A percentile compares a stretch with the other conserved stretches of the same genome.
Evolutionary conservation across 2,888 invertebrate genomes (phyloP).

Genomic region (Ischnus inquisitorius): DNA sequence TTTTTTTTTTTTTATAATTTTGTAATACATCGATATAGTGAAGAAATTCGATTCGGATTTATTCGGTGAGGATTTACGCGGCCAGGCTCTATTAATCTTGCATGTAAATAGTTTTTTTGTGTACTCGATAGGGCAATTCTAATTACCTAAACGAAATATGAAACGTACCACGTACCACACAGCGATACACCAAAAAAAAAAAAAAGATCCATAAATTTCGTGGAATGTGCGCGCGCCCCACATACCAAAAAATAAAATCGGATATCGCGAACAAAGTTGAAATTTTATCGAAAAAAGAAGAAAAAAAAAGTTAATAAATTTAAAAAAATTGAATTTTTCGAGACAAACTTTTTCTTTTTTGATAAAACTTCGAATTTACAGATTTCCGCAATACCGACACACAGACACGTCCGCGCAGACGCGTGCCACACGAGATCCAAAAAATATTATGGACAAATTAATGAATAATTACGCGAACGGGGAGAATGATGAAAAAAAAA

Average conservation of each 20-base stretch:
- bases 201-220: constrained; percentile 47
- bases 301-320: constrained; percentile 8
- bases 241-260: constrained; percentile 19
- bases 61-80: neutral
- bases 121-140: constrained; percentile 69
- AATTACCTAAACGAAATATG: constrained; percentile 23
- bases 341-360: neutral
- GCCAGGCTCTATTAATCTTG: constrained; percentile 61
- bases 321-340: too few relatives aligned
- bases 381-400: constrained; percentile 4
- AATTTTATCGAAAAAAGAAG: neutral
- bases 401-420: constrained; percentile 2
- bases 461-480: neutral
- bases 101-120: constrained; percentile 72
- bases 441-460: constrained; percentile 10
- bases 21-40: constrained; percentile 45
- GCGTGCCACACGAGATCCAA: constrained; percentile 5
- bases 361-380: neutral
- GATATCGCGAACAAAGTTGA: constrained; percentile 5
- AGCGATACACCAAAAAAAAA: constrained; percentile 62
- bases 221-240: constrained; percentile 19
- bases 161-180: constrained; percentile 46
- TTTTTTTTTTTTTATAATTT: constrained; percentile 13
- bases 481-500: constrained; percentile 5
- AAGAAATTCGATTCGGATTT: constrained; percentile 62